Percentiles rank a stretch among this genome's conserved stretches.
Evolutionary conservation across 2,888 invertebrate genomes (phyloP).

Genomic region (Parochlus steinenii): DNA sequence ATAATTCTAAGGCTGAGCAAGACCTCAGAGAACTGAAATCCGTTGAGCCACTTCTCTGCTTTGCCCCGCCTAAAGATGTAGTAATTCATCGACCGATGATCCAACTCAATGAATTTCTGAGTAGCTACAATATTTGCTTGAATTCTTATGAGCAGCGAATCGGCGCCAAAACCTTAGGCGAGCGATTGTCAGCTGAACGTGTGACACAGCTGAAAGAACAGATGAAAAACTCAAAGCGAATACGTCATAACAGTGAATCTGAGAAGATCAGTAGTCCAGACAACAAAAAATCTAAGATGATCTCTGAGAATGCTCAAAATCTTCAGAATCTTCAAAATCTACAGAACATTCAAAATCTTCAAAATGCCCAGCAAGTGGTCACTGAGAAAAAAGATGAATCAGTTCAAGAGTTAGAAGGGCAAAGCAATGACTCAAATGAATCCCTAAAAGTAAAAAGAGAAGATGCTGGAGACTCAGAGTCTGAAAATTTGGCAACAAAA

Average conservation of each 20-base stretch:
- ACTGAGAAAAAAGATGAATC: background rate
- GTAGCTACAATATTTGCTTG: slow-evolving; percentile 61
- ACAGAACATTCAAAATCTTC: no score
- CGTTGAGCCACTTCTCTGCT: slow-evolving; percentile 23
- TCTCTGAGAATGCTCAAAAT: no score
- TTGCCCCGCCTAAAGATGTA: slow-evolving; percentile 39
- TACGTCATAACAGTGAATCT: slow-evolving; percentile 40
- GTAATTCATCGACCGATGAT: slow-evolving; percentile 54
- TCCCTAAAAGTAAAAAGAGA: background rate
- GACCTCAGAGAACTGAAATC: background rate
- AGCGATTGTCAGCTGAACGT: slow-evolving; percentile 24
- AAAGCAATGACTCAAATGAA: slow-evolving; percentile 12
- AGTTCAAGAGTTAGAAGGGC: background rate
- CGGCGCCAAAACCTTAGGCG: slow-evolving; percentile 37
- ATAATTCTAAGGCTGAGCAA: background rate
- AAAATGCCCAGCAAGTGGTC: slow-evolving; percentile 2
- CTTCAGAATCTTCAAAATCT: no score
- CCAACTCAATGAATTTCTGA: slow-evolving; percentile 57
- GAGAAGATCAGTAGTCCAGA: slow-evolving; percentile 36
- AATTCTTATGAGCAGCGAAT: slow-evolving; percentile 58
- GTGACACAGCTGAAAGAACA: slow-evolving; percentile 15
- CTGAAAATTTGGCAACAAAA: background rate
- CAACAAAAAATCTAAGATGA: slow-evolving; percentile 30
- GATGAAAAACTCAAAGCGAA: slow-evolving; percentile 26
- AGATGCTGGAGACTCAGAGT: background rate